These are phyloP conservation scores for Colostygia pectinataria DNA, from an alignment of 2,888 invertebrate species.

Conservation along the genomic window DNA sequence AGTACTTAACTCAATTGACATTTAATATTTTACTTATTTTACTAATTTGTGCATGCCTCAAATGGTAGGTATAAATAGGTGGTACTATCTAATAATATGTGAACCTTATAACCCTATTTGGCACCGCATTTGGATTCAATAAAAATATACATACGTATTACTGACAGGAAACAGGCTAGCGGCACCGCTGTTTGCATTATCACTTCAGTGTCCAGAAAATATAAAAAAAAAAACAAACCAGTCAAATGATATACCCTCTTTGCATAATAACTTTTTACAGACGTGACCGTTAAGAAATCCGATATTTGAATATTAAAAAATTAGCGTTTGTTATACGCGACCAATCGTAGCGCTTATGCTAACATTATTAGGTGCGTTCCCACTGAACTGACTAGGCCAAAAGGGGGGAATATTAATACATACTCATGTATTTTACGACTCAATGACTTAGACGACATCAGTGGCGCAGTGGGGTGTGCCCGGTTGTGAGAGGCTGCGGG, in stretches of 20 bases:
- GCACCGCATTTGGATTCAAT: background rate
- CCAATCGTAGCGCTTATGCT: conserved; percentile 11
- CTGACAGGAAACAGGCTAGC: conserved; percentile 68
- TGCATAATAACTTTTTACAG: background rate
- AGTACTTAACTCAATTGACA: too few relatives aligned
- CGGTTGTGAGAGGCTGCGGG: too few relatives aligned
- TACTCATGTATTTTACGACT: too few relatives aligned
- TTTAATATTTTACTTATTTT: too few relatives aligned
- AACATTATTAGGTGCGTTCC: conserved; percentile 3
- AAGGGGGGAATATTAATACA: too few relatives aligned
- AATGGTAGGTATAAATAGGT: too few relatives aligned
- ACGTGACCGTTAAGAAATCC: background rate
- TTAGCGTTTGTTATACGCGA: conserved; percentile 19
- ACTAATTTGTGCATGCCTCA: too few relatives aligned
- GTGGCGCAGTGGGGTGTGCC: too few relatives aligned
- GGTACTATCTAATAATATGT: too few relatives aligned
- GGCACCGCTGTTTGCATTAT: conserved; percentile 62
- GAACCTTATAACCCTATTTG: too few relatives aligned
- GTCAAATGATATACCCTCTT: background rate
- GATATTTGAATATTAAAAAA: background rate
- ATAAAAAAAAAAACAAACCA: conserved; percentile 1
- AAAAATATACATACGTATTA: conserved; percentile 63
- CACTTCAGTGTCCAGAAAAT: conserved; percentile 13
- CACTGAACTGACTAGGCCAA: too few relatives aligned
- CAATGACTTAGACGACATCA: too few relatives aligned